Evolutionary conservation across 2,113 vertebrate genomes (phyloP), one percentile per base, ranked within the genome.

Genomic region (Martes martes): DNA sequence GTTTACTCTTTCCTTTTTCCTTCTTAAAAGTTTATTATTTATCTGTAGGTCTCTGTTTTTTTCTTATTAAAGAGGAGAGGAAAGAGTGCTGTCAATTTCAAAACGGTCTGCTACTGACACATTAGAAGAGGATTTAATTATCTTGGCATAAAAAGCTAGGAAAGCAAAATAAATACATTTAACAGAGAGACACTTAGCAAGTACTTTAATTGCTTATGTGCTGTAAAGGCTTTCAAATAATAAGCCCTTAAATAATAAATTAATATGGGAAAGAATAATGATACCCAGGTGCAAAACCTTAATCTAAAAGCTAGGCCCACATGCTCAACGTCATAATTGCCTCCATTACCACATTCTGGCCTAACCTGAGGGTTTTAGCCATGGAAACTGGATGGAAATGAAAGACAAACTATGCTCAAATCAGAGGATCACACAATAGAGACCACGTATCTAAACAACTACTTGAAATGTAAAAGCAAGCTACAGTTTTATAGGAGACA

Each of bases 171-270:
- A 99, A 99, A 98, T 97, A 98, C 88, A 98, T 94, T 97, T 98
- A 98, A 96, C 84, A 98, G 98, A 98, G 73, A 85, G 96, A 97
- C 97, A 98, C 93, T 98, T 97, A 90, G 88, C 89, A n/a, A n/a
- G n/a, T 97, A 89, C 65, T 96, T 91, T 99, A 99, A 99, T 99
- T 99, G 98, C 93, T 94, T 97, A 97, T 96, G 69, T 69, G 52
- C 89, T 97, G 61, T 98, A 98, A 98, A 95, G 98, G 96, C 98
- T 98, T 98, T 99, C 97, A 98, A 98, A 99, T 98, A 98, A 98
- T 98, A 98, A 98, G 97, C 96, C 97, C 97, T 99, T 98, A 99
- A 99, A 98, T 98, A 99, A 99, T 98, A 99, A 99, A 99, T 98
- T 98, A 97, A 98, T 98, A 98, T 92, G 91, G 85, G 96, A 98